A percentile compares a stretch with the other conserved stretches of the same genome.
Evolutionary conservation across 2,797 vertebrate genomes (phyloP).

Genomic region (Enteromius thamalakanensis): DNA sequence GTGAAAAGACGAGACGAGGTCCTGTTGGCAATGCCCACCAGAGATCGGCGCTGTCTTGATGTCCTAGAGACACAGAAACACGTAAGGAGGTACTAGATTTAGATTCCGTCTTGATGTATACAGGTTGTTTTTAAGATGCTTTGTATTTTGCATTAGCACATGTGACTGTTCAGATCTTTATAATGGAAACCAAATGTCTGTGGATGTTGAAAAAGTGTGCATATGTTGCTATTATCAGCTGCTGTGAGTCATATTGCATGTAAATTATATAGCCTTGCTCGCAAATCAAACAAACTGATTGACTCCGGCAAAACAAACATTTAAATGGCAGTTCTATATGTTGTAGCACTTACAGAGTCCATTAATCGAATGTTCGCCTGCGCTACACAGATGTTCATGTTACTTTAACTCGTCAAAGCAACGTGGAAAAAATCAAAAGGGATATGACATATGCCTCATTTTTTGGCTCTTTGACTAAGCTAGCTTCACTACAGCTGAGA

Average conservation of each 20-base stretch:
- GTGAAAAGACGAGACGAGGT: slow-evolving; percentile 75
- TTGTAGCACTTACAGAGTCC: not conserved
- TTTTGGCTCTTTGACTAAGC: not conserved
- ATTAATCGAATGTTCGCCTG: slow-evolving; percentile 9
- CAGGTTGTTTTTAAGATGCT: not conserved
- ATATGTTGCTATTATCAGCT: not conserved
- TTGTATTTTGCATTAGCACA: slow-evolving; percentile 8
- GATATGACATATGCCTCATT: not conserved
- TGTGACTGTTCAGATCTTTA: not conserved
- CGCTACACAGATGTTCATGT: not conserved
- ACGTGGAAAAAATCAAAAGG: not conserved
- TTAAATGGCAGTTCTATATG: not conserved
- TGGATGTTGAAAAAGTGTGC: not conserved
- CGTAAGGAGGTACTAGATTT: slow-evolving; percentile 7
- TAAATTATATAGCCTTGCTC: not conserved
- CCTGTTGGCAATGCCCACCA: slow-evolving; percentile 79
- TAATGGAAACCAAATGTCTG: not conserved
- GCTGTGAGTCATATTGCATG: not conserved
- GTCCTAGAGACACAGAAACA: slow-evolving; percentile 71
- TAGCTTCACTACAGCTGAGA: not conserved
- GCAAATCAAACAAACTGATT: not conserved
- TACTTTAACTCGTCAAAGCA: not conserved
- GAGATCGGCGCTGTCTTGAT: slow-evolving; percentile 81
- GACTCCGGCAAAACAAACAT: not conserved
- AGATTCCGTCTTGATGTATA: not conserved